Percentiles rank a stretch among this genome's conserved stretches.
Evolutionary conservation across 2,888 invertebrate species (phyloP).

Genomic region (Trimorus sp.): DNA sequence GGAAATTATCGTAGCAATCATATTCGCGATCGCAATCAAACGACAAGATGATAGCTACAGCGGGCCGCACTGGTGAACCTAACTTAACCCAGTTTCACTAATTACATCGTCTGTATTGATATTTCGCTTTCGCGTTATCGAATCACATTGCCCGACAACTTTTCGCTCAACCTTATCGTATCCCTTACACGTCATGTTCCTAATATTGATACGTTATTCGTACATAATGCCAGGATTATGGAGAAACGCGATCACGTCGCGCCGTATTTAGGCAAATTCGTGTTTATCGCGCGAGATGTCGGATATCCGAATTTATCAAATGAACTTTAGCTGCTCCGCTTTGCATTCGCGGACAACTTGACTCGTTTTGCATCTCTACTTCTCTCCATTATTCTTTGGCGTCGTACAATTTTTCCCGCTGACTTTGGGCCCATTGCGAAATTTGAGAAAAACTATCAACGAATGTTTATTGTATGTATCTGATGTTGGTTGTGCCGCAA

Average conservation of each 20-base stretch:
- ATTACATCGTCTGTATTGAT: constrained; percentile 58
- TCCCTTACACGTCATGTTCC: constrained; percentile 48
- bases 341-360: too few species aligned
- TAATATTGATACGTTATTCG: constrained; percentile 52
- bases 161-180: constrained; percentile 48
- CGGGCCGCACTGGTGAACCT: constrained; percentile 52
- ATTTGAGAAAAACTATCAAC: too few species aligned
- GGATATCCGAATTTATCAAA: constrained; percentile 29
- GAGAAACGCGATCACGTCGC: constrained; percentile 25
- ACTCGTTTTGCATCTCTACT: too few species aligned
- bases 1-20: constrained; percentile 65
- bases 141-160: constrained; percentile 53
- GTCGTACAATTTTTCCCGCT: too few species aligned
- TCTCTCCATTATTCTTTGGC: too few species aligned
- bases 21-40: constrained; percentile 63
- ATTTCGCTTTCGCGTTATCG: constrained; percentile 56
- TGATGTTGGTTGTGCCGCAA: too few species aligned
- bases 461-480: too few species aligned
- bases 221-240: constrained; percentile 31
- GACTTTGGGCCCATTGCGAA: too few species aligned
- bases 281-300: constrained; percentile 30
- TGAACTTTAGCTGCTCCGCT: neutral
- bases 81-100: constrained; percentile 64
- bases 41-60: constrained; percentile 61
- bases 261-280: constrained; percentile 27